Evolutionary conservation across 53 echinoderm and acorn worm genomes (phyloP).

Genomic region (Actinopyga echinites): DNA sequence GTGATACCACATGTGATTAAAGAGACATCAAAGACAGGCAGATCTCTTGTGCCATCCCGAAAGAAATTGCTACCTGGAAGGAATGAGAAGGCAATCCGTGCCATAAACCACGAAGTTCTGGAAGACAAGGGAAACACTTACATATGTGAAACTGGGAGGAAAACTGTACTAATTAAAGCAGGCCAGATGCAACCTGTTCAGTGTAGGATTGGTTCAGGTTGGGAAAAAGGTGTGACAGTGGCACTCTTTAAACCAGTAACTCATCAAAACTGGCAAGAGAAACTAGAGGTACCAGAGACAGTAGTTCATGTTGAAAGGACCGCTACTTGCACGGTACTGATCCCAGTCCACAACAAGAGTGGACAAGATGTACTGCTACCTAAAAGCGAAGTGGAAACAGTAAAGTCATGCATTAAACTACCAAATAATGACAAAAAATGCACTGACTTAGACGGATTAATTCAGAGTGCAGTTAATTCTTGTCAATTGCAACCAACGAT

Average conservation of each 20-base stretch:
- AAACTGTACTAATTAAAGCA: not conserved
- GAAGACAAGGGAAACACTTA: not conserved
- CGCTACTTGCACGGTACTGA: not conserved
- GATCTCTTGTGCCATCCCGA: too few species aligned
- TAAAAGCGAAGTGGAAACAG: conserved; percentile 16
- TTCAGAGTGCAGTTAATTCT: too few species aligned
- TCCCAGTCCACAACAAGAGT: conserved; percentile 35
- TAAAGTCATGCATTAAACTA: not conserved
- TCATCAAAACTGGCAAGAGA: conserved; percentile 19
- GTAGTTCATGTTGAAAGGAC: conserved; percentile 6
- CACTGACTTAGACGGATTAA: too few species aligned
- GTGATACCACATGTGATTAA: conserved; percentile 19
- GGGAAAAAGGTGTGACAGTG: not conserved
- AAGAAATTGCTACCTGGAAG: not conserved
- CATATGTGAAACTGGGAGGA: not conserved
- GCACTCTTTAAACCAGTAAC: conserved; percentile 40
- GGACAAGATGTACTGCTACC: conserved; percentile 24
- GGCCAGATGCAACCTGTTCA: not conserved
- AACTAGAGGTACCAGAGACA: not conserved
- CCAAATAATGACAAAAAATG: not conserved
- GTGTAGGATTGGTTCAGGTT: conserved; percentile 3
- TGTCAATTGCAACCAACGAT: too few species aligned
- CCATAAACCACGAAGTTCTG: not conserved
- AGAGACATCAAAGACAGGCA: not conserved
- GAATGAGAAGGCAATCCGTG: not conserved